Evolutionary conservation across 2,888 invertebrate genomes (phyloP), one percentile per base, ranked within the genome.

Genomic region (Geotrupes spiniger): DNA sequence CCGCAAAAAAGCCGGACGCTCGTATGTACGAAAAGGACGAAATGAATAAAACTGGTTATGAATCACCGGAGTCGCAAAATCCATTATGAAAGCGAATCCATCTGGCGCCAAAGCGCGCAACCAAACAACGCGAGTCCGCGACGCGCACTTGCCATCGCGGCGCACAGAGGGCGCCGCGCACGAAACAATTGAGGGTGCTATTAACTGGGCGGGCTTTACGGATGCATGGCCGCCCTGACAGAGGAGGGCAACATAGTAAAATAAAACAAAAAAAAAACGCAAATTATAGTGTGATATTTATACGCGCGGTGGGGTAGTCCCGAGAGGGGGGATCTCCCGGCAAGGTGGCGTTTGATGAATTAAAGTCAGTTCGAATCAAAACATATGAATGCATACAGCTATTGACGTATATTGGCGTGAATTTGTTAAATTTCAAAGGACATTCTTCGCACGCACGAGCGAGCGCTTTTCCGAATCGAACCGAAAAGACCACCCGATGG

Each of bases 161-260:
- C 25, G 36, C 36, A 66, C 65, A 69, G 64, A 67, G 53, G 63
- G 59, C 57, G 46, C 42, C 54, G 56, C 54, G 36, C 33, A 62
- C 59, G 56, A 49, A 51, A 66, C 68, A 71, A 70, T 70, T 68
- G 68, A 68, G 71, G 72, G 72, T 71, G 73, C 71, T 71, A 74
- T 74, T 74, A 74, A 71, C 72, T 74, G 73, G 74, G 74, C 74
- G 74, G 74, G 69, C 70, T 71, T 70, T 71, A 70, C 69, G 71
- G 69, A 72, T 72, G 69, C 73, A 74, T 74, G 74, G 74, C 74
- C 73, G 74, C 72, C 72, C 71, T 70, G 70, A 64, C 63, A 70
- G 70, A 71, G 71, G 69, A 71, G 71, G 71, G 71, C 69, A 68
- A 62, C 66, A 65, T 66, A 68, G 52, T 61, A 64, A 68, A 71